Evolutionary conservation across 2,797 vertebrate genomes (phyloP), one percentile per base, ranked within the genome.

Genomic region (Hyperoplus immaculatus): DNA sequence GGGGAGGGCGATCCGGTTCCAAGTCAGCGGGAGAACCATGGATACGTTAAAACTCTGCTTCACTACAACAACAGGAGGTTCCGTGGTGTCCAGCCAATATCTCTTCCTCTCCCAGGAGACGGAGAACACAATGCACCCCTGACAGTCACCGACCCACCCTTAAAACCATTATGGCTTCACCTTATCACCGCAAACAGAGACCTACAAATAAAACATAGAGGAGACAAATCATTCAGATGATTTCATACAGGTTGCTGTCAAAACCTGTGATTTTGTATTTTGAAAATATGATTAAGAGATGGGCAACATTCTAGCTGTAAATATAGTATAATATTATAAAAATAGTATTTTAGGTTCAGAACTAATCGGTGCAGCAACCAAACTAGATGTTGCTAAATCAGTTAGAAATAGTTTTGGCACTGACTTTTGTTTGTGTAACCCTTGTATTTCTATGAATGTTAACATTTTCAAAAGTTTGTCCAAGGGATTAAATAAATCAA

Each of bases 91-190:
- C 87, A 77, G 91, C 88, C 91, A 93, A 93, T 84, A 88, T 75
- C 14, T 56, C 85, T 85, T 81, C 83, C 87, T 93, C 92, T 94
- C 93, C 89, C 74, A 10, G 91, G 94, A 93, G 85, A 94, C 91
- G 4, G 74, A 68, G 64, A 87, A 88, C 85, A 92, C 89, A 93
- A 93, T 90, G 87, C 90, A 77, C 87, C 79, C 71, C 63, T 63
- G 81, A 78, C 89, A 62, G 74, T 79, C 85, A 91, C 87, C 91
- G 88, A 91, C 62, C 84, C 71, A 82, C 81, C 78, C 85, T 83
- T 89, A 87, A 93, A 29, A 29, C 29, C 2, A 90, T 91, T 87
- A 88, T 75, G 54, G 59, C 54, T 58, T 80, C 82, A 77, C 54
- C 75, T 85, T 71, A 88, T 82, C 77, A 71, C 21, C 59, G 55